These are phyloP conservation scores for Chaetogeoica ovagalla DNA, from an alignment of 2,888 invertebrate species.

Conservation along the genomic window DNA sequence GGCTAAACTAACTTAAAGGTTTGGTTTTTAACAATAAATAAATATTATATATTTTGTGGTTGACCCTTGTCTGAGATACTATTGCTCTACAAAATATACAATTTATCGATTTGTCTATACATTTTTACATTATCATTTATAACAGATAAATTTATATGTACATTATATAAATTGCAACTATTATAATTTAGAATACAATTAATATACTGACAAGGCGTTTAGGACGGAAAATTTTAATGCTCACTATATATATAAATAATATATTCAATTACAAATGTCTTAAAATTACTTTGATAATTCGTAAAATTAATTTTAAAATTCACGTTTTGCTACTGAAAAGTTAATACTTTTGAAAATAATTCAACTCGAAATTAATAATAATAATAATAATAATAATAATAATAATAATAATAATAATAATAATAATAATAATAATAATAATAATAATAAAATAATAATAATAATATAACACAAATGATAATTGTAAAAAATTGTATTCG, in stretches of 20 bases:
- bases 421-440: too few relatives aligned
- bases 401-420: too few relatives aligned
- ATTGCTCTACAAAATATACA: background rate
- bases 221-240: conserved; percentile 35
- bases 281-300: conserved; percentile 2
- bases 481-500: background rate
- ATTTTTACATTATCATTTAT: background rate
- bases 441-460: too few relatives aligned
- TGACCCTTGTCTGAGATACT: background rate
- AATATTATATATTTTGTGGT: too few relatives aligned
- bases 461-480: too few relatives aligned
- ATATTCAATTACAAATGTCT: background rate
- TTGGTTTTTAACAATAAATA: too few relatives aligned
- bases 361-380: background rate
- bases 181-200: conserved; percentile 13
- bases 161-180: background rate
- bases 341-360: background rate
- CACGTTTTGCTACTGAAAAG: background rate
- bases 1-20: too few relatives aligned
- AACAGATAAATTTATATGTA: background rate
- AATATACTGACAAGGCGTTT: conserved; percentile 32
- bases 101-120: background rate
- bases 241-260: background rate
- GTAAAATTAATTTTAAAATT: background rate
- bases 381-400: too few relatives aligned